Evolutionary conservation across 1,140 invertebrate genomes (phyloP).

Genomic region (Meloidogyne chitwoodi): DNA sequence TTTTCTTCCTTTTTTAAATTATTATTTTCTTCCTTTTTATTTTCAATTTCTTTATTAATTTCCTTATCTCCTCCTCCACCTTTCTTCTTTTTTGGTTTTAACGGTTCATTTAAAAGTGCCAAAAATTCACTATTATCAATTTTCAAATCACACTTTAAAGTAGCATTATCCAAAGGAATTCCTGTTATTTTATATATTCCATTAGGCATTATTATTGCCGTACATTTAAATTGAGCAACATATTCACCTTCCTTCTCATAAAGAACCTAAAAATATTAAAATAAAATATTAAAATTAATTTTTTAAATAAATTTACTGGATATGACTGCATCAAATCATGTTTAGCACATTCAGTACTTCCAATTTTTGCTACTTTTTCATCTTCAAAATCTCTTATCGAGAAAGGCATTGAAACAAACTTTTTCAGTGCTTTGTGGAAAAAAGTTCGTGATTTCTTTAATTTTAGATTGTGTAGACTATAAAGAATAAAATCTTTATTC

Average conservation of each 20-base stretch:
- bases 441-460: conserved; percentile 91
- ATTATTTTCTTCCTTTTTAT: neutral
- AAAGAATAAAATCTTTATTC: conserved; percentile 87
- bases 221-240: conserved; percentile 97
- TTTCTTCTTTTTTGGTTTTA: conserved; percentile 57
- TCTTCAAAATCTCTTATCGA: conserved; percentile 78
- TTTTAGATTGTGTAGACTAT: conserved; percentile 92
- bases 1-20: no score
- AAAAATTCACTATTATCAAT: conserved; percentile 77
- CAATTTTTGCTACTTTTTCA: conserved; percentile 93
- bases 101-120: conserved; percentile 40
- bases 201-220: conserved; percentile 88
- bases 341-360: conserved; percentile 92
- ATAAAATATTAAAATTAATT: no score
- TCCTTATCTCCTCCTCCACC: conserved; percentile 8
- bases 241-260: conserved; percentile 69
- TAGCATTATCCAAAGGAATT: conserved; percentile 76
- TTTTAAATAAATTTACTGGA: conserved; percentile 68
- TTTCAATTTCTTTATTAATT: neutral
- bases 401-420: conserved; percentile 83
- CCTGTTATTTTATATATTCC: conserved; percentile 92
- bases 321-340: conserved; percentile 96
- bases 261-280: conserved; percentile 50
- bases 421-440: conserved; percentile 83
- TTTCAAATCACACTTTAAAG: conserved; percentile 75